Conservation (phyloP, 2,888 invertebrate species). For the Scelioninae gen. 2 region DNA sequence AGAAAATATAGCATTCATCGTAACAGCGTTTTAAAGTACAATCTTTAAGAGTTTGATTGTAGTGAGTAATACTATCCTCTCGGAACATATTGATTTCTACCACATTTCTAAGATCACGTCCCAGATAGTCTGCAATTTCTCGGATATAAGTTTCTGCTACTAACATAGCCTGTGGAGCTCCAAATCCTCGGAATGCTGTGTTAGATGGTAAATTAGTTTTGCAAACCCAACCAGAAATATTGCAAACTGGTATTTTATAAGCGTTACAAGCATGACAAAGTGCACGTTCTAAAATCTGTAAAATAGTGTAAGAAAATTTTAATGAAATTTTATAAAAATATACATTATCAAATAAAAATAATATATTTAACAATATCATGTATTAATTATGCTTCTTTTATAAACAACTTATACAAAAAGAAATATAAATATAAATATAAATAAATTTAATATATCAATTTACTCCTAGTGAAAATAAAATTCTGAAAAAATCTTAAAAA, state of each 20-base stretch:
- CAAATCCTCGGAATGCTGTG: constrained; percentile 93
- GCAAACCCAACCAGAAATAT: constrained; percentile 84
- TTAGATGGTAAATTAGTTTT: constrained; percentile 92
- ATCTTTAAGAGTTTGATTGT: constrained; percentile 82
- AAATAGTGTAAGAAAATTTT: neutral
- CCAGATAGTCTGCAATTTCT: constrained; percentile 83
- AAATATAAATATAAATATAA: no score
- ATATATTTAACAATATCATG: no score
- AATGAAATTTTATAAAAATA: neutral
- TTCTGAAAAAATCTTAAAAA: no score
- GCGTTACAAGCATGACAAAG: constrained; percentile 88
- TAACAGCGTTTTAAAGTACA: constrained; percentile 86
- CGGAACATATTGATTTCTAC: constrained; percentile 85
- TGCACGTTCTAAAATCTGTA: constrained; percentile 86
- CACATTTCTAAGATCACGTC: constrained; percentile 80
- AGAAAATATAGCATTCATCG: constrained; percentile 83
- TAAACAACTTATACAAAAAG: no score
- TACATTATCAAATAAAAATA: no score
- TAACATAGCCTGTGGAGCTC: constrained; percentile 92
- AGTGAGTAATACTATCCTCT: constrained; percentile 86
- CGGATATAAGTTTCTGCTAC: constrained; percentile 85
- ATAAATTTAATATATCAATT: no score
- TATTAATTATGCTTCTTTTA: no score
- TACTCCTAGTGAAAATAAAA: no score
- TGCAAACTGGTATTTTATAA: constrained; percentile 85